Conservation (phyloP, 1,140 invertebrate species). For the Drosophila ohnishii region DNA sequence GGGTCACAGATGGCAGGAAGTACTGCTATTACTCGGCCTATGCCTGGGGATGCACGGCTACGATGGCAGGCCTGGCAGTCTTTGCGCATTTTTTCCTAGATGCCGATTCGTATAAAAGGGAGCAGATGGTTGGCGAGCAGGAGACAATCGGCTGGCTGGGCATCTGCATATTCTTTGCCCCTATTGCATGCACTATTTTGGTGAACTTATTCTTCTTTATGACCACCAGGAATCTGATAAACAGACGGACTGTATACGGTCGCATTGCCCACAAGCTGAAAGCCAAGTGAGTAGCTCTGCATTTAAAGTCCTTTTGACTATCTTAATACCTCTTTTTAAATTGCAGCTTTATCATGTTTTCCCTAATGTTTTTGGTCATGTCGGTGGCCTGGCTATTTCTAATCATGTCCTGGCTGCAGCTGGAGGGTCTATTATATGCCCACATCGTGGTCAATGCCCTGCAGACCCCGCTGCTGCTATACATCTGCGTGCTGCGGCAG, state of each 20-base stretch:
- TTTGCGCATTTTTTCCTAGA: slow-evolving; percentile 93
- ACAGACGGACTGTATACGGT: slow-evolving; percentile 90
- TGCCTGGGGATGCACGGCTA: slow-evolving; percentile 89
- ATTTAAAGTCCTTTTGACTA: background rate
- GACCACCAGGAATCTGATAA: slow-evolving; percentile 90
- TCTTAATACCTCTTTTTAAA: slow-evolving; percentile 34
- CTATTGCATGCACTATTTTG: slow-evolving; percentile 90
- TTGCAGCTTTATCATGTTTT: slow-evolving; percentile 90
- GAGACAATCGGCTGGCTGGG: slow-evolving; percentile 90
- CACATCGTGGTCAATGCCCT: slow-evolving; percentile 89
- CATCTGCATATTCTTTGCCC: slow-evolving; percentile 91
- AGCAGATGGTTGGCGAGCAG: slow-evolving; percentile 85
- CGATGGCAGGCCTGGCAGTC: slow-evolving; percentile 88
- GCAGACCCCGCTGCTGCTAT: slow-evolving; percentile 89
- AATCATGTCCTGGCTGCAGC: slow-evolving; percentile 88
- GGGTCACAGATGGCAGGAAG: slow-evolving; percentile 91
- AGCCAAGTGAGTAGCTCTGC: slow-evolving; percentile 85
- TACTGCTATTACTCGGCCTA: slow-evolving; percentile 93
- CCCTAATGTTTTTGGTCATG: slow-evolving; percentile 89
- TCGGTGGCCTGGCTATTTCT: slow-evolving; percentile 89
- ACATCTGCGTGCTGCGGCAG: slow-evolving; percentile 90
- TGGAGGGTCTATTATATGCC: slow-evolving; percentile 88
- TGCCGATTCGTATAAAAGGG: slow-evolving; percentile 85
- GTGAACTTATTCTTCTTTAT: slow-evolving; percentile 91
- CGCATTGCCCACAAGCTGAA: slow-evolving; percentile 93